Percentiles rank a stretch among this genome's conserved stretches.
Conservation (phyloP, 2,113 vertebrate species). For the Litocranius walleri region DNA sequence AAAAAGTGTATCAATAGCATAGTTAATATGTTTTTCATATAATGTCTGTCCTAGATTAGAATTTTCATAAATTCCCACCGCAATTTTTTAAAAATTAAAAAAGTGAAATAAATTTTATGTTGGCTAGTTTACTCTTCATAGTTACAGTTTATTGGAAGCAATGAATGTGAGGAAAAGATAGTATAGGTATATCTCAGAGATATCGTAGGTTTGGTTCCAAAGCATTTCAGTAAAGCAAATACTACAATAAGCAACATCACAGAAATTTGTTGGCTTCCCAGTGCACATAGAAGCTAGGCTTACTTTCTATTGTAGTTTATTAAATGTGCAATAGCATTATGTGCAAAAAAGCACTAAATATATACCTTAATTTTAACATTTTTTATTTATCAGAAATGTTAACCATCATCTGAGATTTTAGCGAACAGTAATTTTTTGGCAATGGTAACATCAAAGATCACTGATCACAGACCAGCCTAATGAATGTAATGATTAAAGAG, state of each 20-base stretch:
- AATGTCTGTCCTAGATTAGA: background rate
- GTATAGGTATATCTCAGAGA: background rate
- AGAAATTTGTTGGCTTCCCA: background rate
- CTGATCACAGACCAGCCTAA: background rate
- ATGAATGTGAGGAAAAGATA: background rate
- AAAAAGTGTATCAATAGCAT: constrained; percentile 38
- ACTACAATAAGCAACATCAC: background rate
- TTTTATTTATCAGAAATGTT: background rate
- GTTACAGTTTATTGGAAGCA: background rate
- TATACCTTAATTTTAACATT: background rate
- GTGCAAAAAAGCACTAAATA: background rate
- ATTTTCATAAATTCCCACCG: constrained; percentile 2
- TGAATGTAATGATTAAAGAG: background rate
- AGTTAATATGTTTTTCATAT: background rate
- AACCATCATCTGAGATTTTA: background rate
- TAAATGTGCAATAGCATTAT: background rate
- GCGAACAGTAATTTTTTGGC: background rate
- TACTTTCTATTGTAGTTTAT: background rate
- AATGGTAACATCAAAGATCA: background rate
- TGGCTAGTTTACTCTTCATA: background rate
- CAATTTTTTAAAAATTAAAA: constrained; percentile 29
- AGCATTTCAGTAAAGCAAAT: background rate
- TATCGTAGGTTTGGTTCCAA: background rate
- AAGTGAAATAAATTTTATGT: background rate
- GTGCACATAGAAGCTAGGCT: background rate